phyloP scores from a whole-genome alignment of 2,113 vertebrate genomes.

The Naja naja region DNA sequence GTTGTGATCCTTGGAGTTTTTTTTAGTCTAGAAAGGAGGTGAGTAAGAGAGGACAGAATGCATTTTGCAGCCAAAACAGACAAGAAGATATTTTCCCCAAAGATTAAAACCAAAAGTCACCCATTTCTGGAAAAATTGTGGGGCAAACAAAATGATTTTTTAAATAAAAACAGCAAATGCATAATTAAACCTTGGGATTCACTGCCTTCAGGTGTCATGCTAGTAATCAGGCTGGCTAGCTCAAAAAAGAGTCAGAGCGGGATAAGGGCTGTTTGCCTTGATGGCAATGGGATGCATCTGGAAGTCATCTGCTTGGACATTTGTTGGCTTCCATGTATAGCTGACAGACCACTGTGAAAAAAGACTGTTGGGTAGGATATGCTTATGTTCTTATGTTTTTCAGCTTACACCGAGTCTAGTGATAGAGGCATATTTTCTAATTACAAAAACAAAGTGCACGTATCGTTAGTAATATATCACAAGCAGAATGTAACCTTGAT shows the following conservation, averaged over 20 bases:
- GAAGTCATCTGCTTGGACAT: neutral
- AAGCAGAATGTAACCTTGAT: neutral
- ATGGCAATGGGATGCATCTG: neutral
- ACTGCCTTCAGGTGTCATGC: neutral
- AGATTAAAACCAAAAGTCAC: neutral
- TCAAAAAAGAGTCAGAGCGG: neutral
- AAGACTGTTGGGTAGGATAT: neutral
- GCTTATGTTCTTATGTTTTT: neutral
- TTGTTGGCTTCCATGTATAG: neutral
- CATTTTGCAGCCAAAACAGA: neutral
- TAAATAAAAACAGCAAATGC: neutral
- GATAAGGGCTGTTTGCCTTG: neutral
- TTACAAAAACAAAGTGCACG: neutral
- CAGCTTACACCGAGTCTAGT: neutral
- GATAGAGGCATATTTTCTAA: neutral
- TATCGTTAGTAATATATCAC: neutral
- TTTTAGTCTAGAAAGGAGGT: neutral
- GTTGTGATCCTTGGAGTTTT: neutral
- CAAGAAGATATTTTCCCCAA: neutral
- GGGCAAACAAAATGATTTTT: neutral
- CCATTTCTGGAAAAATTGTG: neutral
- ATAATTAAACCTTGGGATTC: neutral
- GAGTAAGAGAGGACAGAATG: neutral
- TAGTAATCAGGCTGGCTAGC: neutral
- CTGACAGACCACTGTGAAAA: neutral